Conservation (phyloP, 2,888 invertebrate genomes). For the Tuberolachnus salignus region DNA sequence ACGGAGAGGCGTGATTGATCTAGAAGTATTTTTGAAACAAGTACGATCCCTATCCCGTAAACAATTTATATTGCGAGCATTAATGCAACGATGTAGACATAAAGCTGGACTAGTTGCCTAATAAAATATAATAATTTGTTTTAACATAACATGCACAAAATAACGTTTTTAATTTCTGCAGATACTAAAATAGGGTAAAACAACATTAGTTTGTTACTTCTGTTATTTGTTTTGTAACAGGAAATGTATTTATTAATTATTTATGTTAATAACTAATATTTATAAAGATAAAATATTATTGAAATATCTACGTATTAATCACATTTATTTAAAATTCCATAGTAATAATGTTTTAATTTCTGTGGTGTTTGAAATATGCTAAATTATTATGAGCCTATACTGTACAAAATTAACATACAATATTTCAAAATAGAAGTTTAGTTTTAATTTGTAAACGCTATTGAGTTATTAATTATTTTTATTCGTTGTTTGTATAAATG, state of each 20-base stretch:
- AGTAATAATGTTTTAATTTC: too few species aligned
- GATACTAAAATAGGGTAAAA: slow-evolving; percentile 23
- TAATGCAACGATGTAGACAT: slow-evolving; percentile 87
- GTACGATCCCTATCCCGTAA: slow-evolving; percentile 92
- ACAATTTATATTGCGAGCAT: slow-evolving; percentile 93
- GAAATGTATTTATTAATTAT: background rate
- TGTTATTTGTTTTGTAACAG: slow-evolving; percentile 22
- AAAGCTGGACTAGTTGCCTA: slow-evolving; percentile 70
- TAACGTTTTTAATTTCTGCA: background rate
- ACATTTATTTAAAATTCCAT: too few species aligned
- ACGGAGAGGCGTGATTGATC: slow-evolving; percentile 87
- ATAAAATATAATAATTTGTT: background rate
- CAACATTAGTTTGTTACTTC: background rate
- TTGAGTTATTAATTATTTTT: too few species aligned
- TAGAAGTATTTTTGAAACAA: slow-evolving; percentile 95
- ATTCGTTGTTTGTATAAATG: too few species aligned
- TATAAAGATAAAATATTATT: too few species aligned
- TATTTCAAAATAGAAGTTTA: too few species aligned
- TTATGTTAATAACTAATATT: background rate
- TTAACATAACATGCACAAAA: background rate
- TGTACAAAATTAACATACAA: too few species aligned
- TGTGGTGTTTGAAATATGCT: too few species aligned
- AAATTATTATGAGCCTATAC: too few species aligned
- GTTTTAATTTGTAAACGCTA: too few species aligned
- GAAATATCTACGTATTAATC: too few species aligned